phyloP scores from a whole-genome alignment of 2,888 invertebrate genomes.

The Argynnis bischoffii region DNA sequence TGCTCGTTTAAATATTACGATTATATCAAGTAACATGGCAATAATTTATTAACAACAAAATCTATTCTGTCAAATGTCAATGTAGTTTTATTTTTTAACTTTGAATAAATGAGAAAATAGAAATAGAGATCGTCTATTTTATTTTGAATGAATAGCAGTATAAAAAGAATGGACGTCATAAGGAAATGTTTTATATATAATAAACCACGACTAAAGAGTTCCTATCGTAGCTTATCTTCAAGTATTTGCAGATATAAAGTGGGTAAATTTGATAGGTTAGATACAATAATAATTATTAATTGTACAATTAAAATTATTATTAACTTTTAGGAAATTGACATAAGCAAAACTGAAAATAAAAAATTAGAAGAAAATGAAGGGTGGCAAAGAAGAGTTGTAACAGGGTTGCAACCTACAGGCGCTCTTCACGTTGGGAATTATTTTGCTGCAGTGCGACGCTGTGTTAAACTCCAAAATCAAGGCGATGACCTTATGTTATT shows the following conservation, averaged over 20 bases:
- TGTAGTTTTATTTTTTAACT: too few species aligned
- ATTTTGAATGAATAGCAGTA: background rate
- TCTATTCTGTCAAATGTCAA: too few species aligned
- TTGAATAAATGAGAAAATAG: too few species aligned
- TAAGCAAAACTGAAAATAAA: conserved; percentile 3
- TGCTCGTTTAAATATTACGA: too few species aligned
- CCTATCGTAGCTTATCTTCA: conserved; percentile 19
- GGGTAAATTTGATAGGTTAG: background rate
- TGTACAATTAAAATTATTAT: background rate
- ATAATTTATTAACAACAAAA: too few species aligned
- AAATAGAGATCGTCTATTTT: background rate
- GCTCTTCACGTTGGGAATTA: conserved; percentile 97
- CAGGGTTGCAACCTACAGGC: conserved; percentile 98
- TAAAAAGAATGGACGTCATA: conserved; percentile 22
- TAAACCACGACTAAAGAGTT: conserved; percentile 28
- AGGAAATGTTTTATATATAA: conserved; percentile 25
- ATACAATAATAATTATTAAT: background rate
- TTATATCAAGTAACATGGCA: too few species aligned
- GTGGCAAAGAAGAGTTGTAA: conserved; percentile 87
- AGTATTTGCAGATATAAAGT: conserved; percentile 16
- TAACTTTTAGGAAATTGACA: background rate
- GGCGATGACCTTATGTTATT: conserved; percentile 88
- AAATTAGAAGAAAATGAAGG: conserved; percentile 15
- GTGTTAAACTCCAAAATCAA: conserved; percentile 90
- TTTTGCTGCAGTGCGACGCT: conserved; percentile 94